phyloP scores from a whole-genome alignment of 1,140 invertebrate species.

The Cardiocondyla obscurior region DNA sequence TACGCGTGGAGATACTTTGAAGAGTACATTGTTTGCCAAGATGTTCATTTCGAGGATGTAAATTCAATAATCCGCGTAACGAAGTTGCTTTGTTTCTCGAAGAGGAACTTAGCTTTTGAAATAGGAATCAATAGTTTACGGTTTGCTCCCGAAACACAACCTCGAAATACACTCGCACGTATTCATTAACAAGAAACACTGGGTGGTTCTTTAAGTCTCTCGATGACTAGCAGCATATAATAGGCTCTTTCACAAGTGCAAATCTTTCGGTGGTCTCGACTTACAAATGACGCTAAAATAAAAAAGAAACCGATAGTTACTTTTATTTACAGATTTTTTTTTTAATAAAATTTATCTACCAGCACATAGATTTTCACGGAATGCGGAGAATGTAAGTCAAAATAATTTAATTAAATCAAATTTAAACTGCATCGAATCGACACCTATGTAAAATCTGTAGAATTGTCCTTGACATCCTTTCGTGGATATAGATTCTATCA shows the following conservation, averaged over 20 bases:
- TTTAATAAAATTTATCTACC: neutral
- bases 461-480: neutral
- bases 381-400: neutral
- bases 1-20: neutral
- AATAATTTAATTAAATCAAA: slow-evolving; percentile 10
- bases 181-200: slow-evolving; percentile 29
- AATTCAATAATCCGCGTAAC: slow-evolving; percentile 33
- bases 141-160: neutral
- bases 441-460: neutral
- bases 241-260: slow-evolving; percentile 6
- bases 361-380: neutral
- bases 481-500: neutral
- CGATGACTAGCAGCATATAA: neutral
- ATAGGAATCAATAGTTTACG: slow-evolving; percentile 32
- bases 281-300: neutral
- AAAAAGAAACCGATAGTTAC: neutral
- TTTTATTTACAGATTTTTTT: neutral
- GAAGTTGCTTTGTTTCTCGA: neutral
- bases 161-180: slow-evolving; percentile 17
- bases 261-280: neutral
- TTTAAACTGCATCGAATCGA: neutral
- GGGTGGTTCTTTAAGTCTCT: slow-evolving; percentile 10
- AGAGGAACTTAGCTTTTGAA: neutral
- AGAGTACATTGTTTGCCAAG: neutral
- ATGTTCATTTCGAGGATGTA: neutral